Percentiles rank a stretch among this genome's conserved stretches.
These are phyloP conservation scores for Rattus rattus DNA, from an alignment of 2,113 vertebrate species.

Conservation along the genomic window DNA sequence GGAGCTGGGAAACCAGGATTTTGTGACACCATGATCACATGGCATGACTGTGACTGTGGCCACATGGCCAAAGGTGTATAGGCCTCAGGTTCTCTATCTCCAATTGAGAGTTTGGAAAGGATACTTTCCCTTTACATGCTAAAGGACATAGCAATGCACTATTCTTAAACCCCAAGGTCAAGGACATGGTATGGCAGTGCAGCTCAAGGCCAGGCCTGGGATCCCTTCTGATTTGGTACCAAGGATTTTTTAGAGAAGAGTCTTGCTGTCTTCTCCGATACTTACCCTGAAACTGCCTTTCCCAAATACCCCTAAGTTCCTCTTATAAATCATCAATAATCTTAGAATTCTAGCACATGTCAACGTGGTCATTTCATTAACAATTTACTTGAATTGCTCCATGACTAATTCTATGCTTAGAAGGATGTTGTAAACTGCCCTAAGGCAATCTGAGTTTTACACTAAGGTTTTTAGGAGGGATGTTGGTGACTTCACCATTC, in stretches of 20 bases:
- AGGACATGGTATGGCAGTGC: not conserved
- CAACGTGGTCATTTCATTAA: constrained; percentile 1
- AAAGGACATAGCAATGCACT: not conserved
- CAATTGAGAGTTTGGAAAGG: not conserved
- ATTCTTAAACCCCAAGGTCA: not conserved
- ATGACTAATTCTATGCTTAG: not conserved
- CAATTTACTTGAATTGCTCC: not conserved
- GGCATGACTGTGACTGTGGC: not conserved
- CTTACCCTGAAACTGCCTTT: not conserved
- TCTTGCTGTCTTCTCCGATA: not conserved
- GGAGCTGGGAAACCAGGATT: not conserved
- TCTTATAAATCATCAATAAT: not conserved
- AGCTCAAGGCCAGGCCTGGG: not conserved
- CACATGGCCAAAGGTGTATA: not conserved
- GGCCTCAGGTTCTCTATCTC: not conserved
- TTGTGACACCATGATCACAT: not conserved
- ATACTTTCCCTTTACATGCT: not conserved
- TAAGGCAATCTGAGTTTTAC: not conserved
- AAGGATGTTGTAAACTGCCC: not conserved
- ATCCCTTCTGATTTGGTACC: not conserved
- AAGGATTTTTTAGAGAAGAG: not conserved
- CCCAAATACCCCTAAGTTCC: not conserved
- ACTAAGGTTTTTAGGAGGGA: not conserved
- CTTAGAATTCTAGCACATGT: not conserved
- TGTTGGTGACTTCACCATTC: not conserved